These are phyloP conservation scores for Odocoileus hemionus DNA, from an alignment of 2,113 vertebrate genomes.

Conservation along the genomic window DNA sequence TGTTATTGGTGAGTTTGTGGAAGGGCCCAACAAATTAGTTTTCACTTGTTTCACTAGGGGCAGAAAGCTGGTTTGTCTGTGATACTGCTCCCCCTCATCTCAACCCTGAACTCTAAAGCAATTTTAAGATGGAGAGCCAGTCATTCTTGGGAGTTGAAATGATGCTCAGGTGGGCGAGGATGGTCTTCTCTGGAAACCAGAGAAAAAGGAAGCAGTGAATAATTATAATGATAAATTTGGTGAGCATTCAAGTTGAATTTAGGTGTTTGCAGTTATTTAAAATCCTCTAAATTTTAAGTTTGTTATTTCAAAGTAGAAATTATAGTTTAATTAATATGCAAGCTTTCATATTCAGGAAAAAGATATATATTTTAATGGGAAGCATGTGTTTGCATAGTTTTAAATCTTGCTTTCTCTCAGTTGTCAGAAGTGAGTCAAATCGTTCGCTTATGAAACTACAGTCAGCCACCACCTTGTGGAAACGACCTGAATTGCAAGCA, in stretches of 20 bases:
- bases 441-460: not conserved
- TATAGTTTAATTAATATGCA: not conserved
- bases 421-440: not conserved
- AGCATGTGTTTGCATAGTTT: not conserved
- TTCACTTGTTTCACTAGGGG: not conserved
- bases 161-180: not conserved
- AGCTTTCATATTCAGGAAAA: not conserved
- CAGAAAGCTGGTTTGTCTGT: not conserved
- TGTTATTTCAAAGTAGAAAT: slow-evolving; percentile 7
- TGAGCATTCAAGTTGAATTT: slow-evolving; percentile 1
- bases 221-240: not conserved
- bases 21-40: not conserved
- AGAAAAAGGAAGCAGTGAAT: not conserved
- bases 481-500: not conserved
- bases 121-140: not conserved
- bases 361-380: not conserved
- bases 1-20: not conserved
- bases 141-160: not conserved
- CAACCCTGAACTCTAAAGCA: not conserved
- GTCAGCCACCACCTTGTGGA: not conserved
- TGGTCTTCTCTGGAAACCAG: not conserved
- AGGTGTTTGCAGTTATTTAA: slow-evolving; percentile 20
- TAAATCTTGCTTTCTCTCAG: not conserved
- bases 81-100: not conserved
- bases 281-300: slow-evolving; percentile 31